Evolutionary conservation across 2,797 vertebrate species (phyloP).

Genomic region (Pygocentrus nattereri): DNA sequence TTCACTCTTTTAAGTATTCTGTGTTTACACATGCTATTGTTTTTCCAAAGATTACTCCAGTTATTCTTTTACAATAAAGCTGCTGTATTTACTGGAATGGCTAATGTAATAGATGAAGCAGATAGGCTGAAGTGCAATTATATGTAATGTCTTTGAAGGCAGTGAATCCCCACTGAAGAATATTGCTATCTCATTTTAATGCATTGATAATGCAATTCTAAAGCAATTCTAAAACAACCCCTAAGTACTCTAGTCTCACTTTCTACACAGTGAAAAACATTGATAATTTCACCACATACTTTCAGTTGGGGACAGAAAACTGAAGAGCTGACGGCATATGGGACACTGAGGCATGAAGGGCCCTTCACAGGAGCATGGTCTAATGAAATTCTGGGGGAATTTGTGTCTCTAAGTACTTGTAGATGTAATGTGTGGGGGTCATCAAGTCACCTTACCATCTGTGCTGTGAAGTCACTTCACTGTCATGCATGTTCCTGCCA

Average conservation of each 20-base stretch:
- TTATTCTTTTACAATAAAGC: neutral
- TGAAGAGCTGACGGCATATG: neutral
- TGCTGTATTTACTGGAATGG: constrained; percentile 8
- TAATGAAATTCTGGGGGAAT: neutral
- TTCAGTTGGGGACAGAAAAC: neutral
- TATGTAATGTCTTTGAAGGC: constrained; percentile 5
- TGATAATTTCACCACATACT: neutral
- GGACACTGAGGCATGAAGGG: neutral
- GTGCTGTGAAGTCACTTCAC: neutral
- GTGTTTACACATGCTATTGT: neutral
- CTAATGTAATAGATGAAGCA: constrained; percentile 8
- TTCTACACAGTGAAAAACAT: neutral
- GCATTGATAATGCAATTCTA: neutral
- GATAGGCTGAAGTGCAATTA: constrained; percentile 9
- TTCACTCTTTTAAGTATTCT: neutral
- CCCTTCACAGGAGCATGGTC: neutral
- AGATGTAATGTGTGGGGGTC: neutral
- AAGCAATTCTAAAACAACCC: neutral
- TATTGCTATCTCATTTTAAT: constrained; percentile 6
- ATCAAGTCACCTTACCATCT: neutral
- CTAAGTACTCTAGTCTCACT: neutral
- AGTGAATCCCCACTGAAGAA: neutral
- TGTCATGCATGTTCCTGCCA: neutral
- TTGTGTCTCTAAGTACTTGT: neutral
- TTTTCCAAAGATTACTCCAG: neutral